These are phyloP conservation scores for Metopolophium dirhodum DNA, from an alignment of 1,140 invertebrate species.

Conservation along the genomic window DNA sequence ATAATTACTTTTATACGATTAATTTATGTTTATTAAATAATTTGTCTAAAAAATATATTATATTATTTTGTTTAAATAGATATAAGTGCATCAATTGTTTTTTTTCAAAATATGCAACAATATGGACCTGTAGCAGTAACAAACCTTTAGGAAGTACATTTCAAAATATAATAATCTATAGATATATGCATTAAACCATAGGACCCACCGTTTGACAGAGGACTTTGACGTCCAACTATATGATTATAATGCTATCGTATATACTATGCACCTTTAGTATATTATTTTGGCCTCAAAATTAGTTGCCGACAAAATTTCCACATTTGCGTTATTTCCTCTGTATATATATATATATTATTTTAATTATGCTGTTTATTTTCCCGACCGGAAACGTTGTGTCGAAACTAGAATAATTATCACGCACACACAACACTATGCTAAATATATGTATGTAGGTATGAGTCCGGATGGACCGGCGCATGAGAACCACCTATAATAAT, in stretches of 20 bases:
- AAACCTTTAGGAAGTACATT: not conserved
- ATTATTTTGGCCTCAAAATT: constrained; percentile 14
- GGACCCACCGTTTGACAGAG: not conserved
- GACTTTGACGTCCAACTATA: not conserved
- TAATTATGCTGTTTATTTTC: constrained; percentile 19
- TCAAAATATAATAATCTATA: not conserved
- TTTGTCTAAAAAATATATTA: too few species aligned
- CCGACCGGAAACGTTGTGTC: constrained; percentile 2
- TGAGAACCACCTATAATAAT: not conserved
- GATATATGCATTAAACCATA: not conserved
- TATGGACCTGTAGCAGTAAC: not conserved
- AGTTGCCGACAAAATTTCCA: not conserved
- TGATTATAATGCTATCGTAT: not conserved
- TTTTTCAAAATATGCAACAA: too few species aligned
- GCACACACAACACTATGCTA: not conserved
- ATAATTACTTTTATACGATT: too few species aligned
- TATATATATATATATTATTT: not conserved
- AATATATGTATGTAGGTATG: not conserved
- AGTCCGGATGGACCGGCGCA: not conserved
- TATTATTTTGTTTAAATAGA: too few species aligned
- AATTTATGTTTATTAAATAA: too few species aligned
- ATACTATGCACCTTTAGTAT: not conserved
- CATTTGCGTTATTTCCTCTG: not conserved
- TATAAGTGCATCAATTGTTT: too few species aligned
- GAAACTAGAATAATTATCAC: constrained; percentile 15